Evolutionary conservation across 2,888 invertebrate species (phyloP), one percentile per base, ranked within the genome.

Genomic region (Leucophenga montana): DNA sequence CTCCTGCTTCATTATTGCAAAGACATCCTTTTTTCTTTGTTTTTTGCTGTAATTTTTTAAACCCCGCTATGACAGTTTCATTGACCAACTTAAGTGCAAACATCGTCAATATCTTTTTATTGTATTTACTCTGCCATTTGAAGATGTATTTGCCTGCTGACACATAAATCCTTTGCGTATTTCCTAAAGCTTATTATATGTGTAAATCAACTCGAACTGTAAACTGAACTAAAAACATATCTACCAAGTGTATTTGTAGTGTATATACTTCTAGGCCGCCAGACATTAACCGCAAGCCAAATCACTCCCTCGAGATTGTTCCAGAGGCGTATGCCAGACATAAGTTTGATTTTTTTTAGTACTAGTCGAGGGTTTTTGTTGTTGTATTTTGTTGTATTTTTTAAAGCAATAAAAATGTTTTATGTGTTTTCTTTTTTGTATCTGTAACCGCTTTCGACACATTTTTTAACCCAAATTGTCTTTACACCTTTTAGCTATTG

Each of bases 321-420:
- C 33, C 33, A 33, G 33, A 33, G 33, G 33, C 33, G 33, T 33
- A 33, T 33, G 33, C 33, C 8, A n/a, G 33, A 33, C 33, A 33
- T 5, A 33, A 3, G 33, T 33, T 33, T 33, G 33, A 3, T 8
- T 3, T 33, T 33, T 33, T 33, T 33, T 33, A 5, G 33, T 5
- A 8, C 33, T 33, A 33, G 33, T 33, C 8, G 4, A 16, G 50
- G 14, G 14, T 61, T 33, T 14, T 61, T 75, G 53, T 44, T 50
- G 75, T 74, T 75, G 83, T 59, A n/a, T n/a, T 31, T 14, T 5
- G 79, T 84, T 82, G n/a, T n/a, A n/a, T n/a, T n/a, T n/a, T 82
- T 84, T 83, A 81, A 80, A 81, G 78, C 70, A 83, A 80, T 83
- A 82, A 84, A 84, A 82, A 84, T 82, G 84, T 84, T 82, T 82